A percentile compares a stretch with the other conserved stretches of the same genome.
These are phyloP conservation scores for Nephrotoma guestfalica DNA, from an alignment of 2,888 invertebrate species.

Conservation along the genomic window DNA sequence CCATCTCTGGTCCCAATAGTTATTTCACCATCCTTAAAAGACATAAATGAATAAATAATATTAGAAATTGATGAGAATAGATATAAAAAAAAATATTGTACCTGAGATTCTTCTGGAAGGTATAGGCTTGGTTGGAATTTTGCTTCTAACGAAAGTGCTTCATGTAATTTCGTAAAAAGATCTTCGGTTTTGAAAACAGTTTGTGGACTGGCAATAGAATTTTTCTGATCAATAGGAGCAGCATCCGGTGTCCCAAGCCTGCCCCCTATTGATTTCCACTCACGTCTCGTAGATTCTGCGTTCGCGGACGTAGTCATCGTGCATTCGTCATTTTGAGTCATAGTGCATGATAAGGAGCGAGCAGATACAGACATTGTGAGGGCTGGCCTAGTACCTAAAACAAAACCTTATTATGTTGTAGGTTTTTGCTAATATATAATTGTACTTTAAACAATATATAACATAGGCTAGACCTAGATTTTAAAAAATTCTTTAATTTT, in stretches of 20 bases:
- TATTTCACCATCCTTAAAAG: slow-evolving; percentile 49
- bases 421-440: not conserved
- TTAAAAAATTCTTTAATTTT: not conserved
- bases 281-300: slow-evolving; percentile 27
- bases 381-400: slow-evolving; percentile 35
- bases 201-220: slow-evolving; percentile 21
- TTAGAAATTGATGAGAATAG: not conserved
- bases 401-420: slow-evolving; percentile 5
- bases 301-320: slow-evolving; percentile 18
- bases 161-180: slow-evolving; percentile 43
- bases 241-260: slow-evolving; percentile 48
- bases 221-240: slow-evolving; percentile 23
- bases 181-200: slow-evolving; percentile 22
- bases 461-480: not conserved
- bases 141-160: slow-evolving; percentile 50
- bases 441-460: not conserved
- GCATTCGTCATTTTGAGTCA: slow-evolving; percentile 11
- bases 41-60: not conserved
- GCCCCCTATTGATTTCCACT: slow-evolving; percentile 38
- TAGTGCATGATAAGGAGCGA: slow-evolving; percentile 31
- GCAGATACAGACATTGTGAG: slow-evolving; percentile 36
- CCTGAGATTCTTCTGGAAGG: slow-evolving; percentile 48
- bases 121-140: slow-evolving; percentile 56
- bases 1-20: slow-evolving; percentile 63
- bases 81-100: slow-evolving; percentile 22